A percentile compares a stretch with the other conserved stretches of the same genome.
Conservation (phyloP, 92 coral and sea anemone species). For the Muricea muricata region DNA sequence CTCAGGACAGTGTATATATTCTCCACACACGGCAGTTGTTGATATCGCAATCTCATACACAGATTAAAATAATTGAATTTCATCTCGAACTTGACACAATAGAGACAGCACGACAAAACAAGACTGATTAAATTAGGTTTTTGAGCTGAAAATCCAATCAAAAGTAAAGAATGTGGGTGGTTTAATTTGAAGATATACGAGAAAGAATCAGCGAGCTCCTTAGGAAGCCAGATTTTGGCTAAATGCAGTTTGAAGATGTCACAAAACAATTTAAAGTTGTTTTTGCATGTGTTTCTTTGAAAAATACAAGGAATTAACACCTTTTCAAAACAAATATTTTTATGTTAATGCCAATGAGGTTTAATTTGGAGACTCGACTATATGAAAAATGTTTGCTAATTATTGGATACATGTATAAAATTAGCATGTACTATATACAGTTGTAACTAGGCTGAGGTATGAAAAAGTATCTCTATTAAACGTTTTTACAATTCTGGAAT, state of each 20-base stretch:
- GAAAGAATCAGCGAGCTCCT: neutral
- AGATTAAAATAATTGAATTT: neutral
- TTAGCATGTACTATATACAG: too few relatives aligned
- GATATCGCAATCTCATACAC: too few relatives aligned
- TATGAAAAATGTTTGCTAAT: too few relatives aligned
- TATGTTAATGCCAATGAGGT: too few relatives aligned
- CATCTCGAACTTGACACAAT: neutral
- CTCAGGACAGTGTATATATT: too few relatives aligned
- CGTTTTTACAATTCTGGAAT: neutral
- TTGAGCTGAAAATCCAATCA: neutral
- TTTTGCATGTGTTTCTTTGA: too few relatives aligned
- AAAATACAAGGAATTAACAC: too few relatives aligned
- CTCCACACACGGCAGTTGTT: neutral
- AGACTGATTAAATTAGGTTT: neutral
- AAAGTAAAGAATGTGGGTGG: neutral
- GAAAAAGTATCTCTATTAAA: too few relatives aligned
- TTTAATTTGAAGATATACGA: neutral
- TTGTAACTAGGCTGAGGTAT: neutral
- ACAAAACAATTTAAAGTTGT: neutral
- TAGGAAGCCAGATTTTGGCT: conserved; percentile 18
- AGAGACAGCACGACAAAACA: neutral
- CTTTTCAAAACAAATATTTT: too few relatives aligned
- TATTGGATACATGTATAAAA: too few relatives aligned
- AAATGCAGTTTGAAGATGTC: neutral
- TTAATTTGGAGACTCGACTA: too few relatives aligned